These are phyloP conservation scores for Ptilodon capucinus DNA, from an alignment of 2,888 invertebrate species.

Conservation along the genomic window DNA sequence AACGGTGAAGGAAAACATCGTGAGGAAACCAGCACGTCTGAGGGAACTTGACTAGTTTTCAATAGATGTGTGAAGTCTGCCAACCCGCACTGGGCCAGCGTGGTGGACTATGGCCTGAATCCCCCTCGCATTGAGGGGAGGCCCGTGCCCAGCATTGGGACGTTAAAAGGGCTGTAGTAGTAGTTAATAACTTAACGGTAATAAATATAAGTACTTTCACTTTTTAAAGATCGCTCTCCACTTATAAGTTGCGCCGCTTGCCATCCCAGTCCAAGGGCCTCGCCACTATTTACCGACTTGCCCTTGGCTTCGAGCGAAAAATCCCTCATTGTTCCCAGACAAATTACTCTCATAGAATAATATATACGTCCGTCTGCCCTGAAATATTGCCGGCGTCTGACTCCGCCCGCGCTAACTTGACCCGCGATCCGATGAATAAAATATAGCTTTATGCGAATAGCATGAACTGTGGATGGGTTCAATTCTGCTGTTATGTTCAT, in stretches of 20 bases:
- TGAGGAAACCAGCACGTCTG: too few species aligned
- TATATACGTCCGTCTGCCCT: slow-evolving; percentile 40
- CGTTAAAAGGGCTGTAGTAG: too few species aligned
- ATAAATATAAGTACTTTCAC: too few species aligned
- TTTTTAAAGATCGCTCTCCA: slow-evolving; percentile 2
- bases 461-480: not conserved
- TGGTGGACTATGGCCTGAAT: too few species aligned
- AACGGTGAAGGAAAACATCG: too few species aligned
- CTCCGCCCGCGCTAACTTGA: slow-evolving; percentile 25
- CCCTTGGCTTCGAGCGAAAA: slow-evolving; percentile 67
- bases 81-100: too few species aligned
- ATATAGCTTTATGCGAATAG: slow-evolving; percentile 16
- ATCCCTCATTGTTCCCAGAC: slow-evolving; percentile 71
- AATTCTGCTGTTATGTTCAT: not conserved
- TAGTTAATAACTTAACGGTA: too few species aligned
- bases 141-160: too few species aligned
- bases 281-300: slow-evolving; percentile 56
- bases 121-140: too few species aligned
- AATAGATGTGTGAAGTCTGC: too few species aligned
- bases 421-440: slow-evolving; percentile 36
- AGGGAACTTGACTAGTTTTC: too few species aligned
- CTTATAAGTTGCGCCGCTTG: slow-evolving; percentile 37
- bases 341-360: slow-evolving; percentile 67
- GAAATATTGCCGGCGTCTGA: slow-evolving; percentile 44
- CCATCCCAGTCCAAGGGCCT: slow-evolving; percentile 41